Percentiles rank a stretch among this genome's conserved stretches.
Evolutionary conservation across 2,888 invertebrate species (phyloP).

Genomic region (Tuta absoluta): DNA sequence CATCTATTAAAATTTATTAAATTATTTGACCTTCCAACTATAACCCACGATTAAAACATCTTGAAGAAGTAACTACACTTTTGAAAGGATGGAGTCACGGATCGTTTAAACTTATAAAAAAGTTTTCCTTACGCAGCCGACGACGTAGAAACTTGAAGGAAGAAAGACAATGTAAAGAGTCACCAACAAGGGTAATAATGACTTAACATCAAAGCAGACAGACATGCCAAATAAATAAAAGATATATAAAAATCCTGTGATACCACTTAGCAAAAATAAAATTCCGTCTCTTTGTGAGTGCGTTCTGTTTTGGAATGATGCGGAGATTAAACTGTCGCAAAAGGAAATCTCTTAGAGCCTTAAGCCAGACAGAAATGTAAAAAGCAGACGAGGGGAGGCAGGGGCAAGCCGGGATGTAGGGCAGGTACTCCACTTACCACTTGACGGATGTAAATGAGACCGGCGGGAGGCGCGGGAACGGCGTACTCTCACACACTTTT

Average conservation of each 20-base stretch:
- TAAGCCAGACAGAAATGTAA: conserved; percentile 55
- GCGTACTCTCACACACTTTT: conserved; percentile 55
- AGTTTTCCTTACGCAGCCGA: neutral
- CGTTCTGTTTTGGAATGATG: conserved; percentile 16
- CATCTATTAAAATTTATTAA: neutral
- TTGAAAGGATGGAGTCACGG: conserved; percentile 7
- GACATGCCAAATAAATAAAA: neutral
- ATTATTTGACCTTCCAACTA: conserved; percentile 1
- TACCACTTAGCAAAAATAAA: conserved; percentile 19
- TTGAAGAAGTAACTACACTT: conserved; percentile 12
- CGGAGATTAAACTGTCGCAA: conserved; percentile 49
- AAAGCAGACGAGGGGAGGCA: conserved; percentile 47
- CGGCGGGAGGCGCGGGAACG: conserved; percentile 53
- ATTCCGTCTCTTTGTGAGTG: conserved; percentile 22
- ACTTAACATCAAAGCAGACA: conserved; percentile 16
- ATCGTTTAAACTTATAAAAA: conserved; percentile 21
- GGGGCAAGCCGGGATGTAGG: conserved; percentile 33
- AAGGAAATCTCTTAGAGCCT: conserved; percentile 44
- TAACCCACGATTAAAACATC: conserved; percentile 3
- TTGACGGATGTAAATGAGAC: conserved; percentile 72
- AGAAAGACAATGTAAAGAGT: conserved; percentile 1
- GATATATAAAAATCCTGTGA: conserved; percentile 4
- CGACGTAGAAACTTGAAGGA: neutral
- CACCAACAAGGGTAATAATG: conserved; percentile 2
- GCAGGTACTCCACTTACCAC: conserved; percentile 64